phyloP scores from a whole-genome alignment of 2,797 vertebrate species.

The Oophaga sylvatica region DNA sequence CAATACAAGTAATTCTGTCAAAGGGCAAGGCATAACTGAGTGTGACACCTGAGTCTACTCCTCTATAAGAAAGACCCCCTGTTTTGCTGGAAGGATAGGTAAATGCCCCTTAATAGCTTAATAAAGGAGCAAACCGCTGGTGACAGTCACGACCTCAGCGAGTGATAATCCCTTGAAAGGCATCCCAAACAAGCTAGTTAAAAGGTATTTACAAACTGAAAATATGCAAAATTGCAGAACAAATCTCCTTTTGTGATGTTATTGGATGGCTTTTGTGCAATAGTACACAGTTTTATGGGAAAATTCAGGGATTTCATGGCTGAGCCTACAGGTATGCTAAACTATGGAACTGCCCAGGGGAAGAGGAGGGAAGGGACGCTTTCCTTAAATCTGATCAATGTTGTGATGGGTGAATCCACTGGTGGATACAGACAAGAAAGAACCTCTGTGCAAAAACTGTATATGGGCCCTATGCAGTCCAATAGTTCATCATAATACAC shows the following conservation, averaged over 20 bases:
- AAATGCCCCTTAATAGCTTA: not conserved
- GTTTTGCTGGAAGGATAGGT: not conserved
- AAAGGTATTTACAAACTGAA: not conserved
- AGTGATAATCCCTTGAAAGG: not conserved
- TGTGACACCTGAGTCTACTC: constrained; percentile 7
- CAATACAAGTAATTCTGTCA: not conserved
- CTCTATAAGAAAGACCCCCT: not conserved
- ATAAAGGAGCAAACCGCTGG: not conserved
- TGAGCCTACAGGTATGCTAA: not conserved
- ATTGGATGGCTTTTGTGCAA: not conserved
- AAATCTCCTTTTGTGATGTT: constrained; percentile 24
- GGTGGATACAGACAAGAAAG: too few relatives aligned
- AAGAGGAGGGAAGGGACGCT: constrained; percentile 2
- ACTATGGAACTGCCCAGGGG: not conserved
- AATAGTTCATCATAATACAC: too few relatives aligned
- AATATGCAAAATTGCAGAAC: constrained; percentile 5
- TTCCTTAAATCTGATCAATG: not conserved
- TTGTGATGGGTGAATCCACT: not conserved
- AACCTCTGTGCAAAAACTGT: too few relatives aligned
- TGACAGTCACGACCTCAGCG: not conserved
- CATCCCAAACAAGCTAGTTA: constrained; percentile 8
- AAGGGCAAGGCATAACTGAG: not conserved
- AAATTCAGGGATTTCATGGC: constrained; percentile 9
- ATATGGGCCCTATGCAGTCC: too few relatives aligned
- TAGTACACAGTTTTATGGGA: not conserved